These are phyloP conservation scores for Hololepta plana DNA, from an alignment of 2,888 invertebrate genomes.

Conservation along the genomic window DNA sequence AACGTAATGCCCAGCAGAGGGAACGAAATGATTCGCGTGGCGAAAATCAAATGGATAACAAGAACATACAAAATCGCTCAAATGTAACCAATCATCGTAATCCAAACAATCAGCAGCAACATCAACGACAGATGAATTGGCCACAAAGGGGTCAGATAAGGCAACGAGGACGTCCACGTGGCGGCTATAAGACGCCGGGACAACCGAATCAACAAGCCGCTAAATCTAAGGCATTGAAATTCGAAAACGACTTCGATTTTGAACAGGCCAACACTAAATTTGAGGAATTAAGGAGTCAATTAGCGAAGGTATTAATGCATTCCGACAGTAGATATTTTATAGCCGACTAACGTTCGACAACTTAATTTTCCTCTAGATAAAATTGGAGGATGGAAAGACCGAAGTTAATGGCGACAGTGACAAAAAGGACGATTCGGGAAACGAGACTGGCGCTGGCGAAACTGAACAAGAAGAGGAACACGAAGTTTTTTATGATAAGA, in stretches of 20 bases:
- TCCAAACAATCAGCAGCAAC: conserved; percentile 21
- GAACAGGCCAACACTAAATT: conserved; percentile 97
- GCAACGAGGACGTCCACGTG: conserved; percentile 29
- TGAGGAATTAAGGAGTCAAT: conserved; percentile 72
- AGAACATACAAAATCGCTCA: too few relatives aligned
- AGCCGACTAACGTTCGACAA: too few relatives aligned
- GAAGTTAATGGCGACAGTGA: conserved; percentile 45
- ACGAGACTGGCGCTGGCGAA: conserved; percentile 74
- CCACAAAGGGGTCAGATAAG: conserved; percentile 28
- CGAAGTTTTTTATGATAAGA: conserved; percentile 74
- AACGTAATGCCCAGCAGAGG: conserved; percentile 20
- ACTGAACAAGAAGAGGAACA: conserved; percentile 59
- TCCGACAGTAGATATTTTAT: conserved; percentile 32
- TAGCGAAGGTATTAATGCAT: conserved; percentile 64
- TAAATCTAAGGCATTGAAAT: conserved; percentile 59
- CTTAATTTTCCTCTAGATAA: conserved; percentile 4
- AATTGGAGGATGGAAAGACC: conserved; percentile 17
- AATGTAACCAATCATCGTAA: too few relatives aligned
- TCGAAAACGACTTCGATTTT: conserved; percentile 95
- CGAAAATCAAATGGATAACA: too few relatives aligned
- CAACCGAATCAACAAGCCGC: conserved; percentile 18
- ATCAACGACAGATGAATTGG: conserved; percentile 22
- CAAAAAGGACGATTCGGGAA: conserved; percentile 80
- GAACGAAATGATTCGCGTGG: conserved; percentile 19
- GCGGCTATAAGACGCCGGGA: conserved; percentile 9